Evolutionary conservation across 2,888 invertebrate species (phyloP).

Genomic region (Sabatieria punctata): DNA sequence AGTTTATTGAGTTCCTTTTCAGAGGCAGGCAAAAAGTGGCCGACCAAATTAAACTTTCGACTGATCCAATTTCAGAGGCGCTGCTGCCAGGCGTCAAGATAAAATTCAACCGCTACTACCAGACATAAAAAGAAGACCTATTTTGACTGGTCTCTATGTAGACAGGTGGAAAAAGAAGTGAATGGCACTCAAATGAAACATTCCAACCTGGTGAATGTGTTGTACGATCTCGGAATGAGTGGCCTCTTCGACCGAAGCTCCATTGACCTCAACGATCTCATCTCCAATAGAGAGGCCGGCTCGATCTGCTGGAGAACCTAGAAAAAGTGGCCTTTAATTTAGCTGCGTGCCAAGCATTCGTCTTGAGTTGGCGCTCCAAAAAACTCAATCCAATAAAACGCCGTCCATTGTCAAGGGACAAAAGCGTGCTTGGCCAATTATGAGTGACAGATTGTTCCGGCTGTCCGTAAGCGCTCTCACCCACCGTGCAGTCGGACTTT

Average conservation of each 20-base stretch:
- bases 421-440: neutral
- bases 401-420: neutral
- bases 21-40: too few species aligned
- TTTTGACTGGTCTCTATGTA: too few species aligned
- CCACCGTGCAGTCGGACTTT: constrained; percentile 1
- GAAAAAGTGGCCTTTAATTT: constrained; percentile 5
- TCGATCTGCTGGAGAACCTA: constrained; percentile 75
- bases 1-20: too few species aligned
- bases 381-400: neutral
- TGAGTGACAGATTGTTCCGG: neutral
- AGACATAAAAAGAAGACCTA: too few species aligned
- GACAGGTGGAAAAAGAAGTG: too few species aligned
- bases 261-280: constrained; percentile 93
- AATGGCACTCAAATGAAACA: too few species aligned
- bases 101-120: too few species aligned
- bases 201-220: constrained; percentile 82
- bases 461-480: neutral
- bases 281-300: constrained; percentile 82
- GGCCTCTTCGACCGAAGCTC: constrained; percentile 72
- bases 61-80: too few species aligned
- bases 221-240: constrained; percentile 77
- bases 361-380: neutral
- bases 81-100: too few species aligned
- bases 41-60: too few species aligned
- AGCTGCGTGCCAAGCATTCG: neutral